Percentiles rank a stretch among this genome's conserved stretches.
phyloP scores from a whole-genome alignment of 1,140 invertebrate genomes.

The Belonocnema kinseyi region DNA sequence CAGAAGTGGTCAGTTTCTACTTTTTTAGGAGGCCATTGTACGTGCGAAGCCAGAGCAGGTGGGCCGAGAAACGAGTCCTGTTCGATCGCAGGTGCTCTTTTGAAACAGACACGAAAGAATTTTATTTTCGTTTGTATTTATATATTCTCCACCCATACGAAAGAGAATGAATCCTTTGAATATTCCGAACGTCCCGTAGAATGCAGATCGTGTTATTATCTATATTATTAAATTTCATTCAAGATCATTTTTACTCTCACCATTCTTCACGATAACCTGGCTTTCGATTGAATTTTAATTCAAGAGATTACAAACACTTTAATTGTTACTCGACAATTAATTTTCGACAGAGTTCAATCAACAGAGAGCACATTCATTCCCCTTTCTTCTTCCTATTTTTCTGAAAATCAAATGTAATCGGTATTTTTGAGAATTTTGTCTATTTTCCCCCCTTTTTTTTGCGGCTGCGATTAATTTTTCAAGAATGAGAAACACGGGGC shows the following conservation, averaged over 20 bases:
- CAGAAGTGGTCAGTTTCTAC: background rate
- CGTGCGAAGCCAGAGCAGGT: constrained; percentile 55
- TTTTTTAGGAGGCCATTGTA: constrained; percentile 48
- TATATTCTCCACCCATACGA: constrained; percentile 22
- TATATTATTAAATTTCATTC: constrained; percentile 17
- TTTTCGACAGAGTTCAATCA: too few relatives aligned
- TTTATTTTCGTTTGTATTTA: constrained; percentile 13
- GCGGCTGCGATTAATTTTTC: too few relatives aligned
- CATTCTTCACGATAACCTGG: too few relatives aligned
- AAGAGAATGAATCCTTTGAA: constrained; percentile 32
- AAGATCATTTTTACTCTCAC: background rate
- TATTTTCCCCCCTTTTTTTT: too few relatives aligned
- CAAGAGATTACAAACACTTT: too few relatives aligned
- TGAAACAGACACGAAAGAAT: constrained; percentile 34
- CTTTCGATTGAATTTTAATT: too few relatives aligned
- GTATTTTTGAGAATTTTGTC: too few relatives aligned
- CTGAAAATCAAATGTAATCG: too few relatives aligned
- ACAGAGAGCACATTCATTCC: too few relatives aligned
- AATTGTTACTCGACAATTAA: too few relatives aligned
- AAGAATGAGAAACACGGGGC: too few relatives aligned
- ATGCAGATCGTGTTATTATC: constrained; percentile 1
- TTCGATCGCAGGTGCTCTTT: constrained; percentile 59
- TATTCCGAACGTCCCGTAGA: constrained; percentile 3
- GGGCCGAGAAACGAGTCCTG: constrained; percentile 51
- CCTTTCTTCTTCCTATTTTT: too few relatives aligned